phyloP scores from a whole-genome alignment of 2,113 vertebrate genomes.

The Phylloscopus trochilus region DNA sequence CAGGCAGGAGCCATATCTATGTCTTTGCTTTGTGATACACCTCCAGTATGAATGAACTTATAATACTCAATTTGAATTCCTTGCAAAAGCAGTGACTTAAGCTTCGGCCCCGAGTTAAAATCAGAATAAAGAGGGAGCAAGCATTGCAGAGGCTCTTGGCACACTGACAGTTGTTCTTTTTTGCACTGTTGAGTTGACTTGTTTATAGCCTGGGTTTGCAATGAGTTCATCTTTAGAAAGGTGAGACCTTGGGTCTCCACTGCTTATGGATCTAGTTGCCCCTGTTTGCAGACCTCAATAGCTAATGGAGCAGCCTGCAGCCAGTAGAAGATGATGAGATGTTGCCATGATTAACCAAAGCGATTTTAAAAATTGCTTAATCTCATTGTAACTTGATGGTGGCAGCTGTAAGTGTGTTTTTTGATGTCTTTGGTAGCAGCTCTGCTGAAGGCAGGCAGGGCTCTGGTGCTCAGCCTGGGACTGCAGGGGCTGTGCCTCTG shows the following conservation, averaged over 20 bases:
- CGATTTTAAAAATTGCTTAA: background rate
- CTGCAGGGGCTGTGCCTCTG: background rate
- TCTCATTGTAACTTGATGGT: background rate
- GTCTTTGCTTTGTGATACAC: background rate
- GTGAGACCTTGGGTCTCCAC: background rate
- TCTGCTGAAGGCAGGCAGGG: background rate
- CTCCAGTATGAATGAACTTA: background rate
- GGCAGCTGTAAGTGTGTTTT: background rate
- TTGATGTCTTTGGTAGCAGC: background rate
- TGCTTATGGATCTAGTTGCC: background rate
- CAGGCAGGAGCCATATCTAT: background rate
- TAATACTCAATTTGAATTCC: background rate
- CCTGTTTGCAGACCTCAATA: background rate
- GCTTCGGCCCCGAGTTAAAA: background rate
- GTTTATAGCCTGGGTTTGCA: background rate
- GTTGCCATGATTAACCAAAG: background rate
- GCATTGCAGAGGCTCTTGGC: background rate
- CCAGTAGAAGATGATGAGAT: background rate
- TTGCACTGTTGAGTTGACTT: background rate
- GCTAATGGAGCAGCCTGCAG: background rate
- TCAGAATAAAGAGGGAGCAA: background rate
- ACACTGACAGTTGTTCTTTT: background rate
- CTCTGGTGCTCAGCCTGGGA: background rate
- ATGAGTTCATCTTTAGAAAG: background rate
- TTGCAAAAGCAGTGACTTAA: background rate